Base-by-base conservation (phyloP, 2,888 invertebrate genomes). In the Cactoblastis cactorum region DNA sequence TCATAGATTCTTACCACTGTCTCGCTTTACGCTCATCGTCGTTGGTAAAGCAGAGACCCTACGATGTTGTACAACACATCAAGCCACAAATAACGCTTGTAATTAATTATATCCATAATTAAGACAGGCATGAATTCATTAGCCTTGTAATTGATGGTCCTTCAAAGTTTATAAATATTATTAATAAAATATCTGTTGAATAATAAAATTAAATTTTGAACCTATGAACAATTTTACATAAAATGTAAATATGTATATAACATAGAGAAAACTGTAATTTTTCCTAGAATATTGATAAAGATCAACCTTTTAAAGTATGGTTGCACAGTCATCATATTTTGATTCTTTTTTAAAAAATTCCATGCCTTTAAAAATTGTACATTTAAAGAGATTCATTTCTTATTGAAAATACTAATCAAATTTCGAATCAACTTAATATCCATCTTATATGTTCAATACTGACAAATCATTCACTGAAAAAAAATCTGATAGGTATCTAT, bases 51-150 rank as follows among this genome's bases (percentile, higher is more conserved):
- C n/a, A n/a, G n/a, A 15, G 15, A 6, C 35, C 15, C 15, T 15
- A 17, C 37, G 17, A 17, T 37, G 14, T 11, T 14, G 11, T 17
- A 37, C 37, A 37, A 37, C 37, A 37, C 37, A 37, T 37, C 37
- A 37, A 37, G 0, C 17, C 34, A 4, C 6, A 5, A 35, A 14
- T 35, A 15, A 8, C 35, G 15, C 15, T 37, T 39, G 19, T 22
- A 22, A 39, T 39, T 39, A 39, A 39, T 39, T 39, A 19, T 22
- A 19, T 22, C 19, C 22, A 39, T 39, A 19, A 39, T 39, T 39
- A 17, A 39, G 39, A 39, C n/a, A 22, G 39, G 12, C 39, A 19
- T n/a, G 39, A 18, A 39, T 39, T 22, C 39, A 22, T 39, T 39
- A 5, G 39, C 19, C 17, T n/a, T 22, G 39, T 19, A 39, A 39